Percentiles rank a stretch among this genome's conserved stretches.
Evolutionary conservation across 2,888 invertebrate species (phyloP).

Genomic region (Rotaria socialis): DNA sequence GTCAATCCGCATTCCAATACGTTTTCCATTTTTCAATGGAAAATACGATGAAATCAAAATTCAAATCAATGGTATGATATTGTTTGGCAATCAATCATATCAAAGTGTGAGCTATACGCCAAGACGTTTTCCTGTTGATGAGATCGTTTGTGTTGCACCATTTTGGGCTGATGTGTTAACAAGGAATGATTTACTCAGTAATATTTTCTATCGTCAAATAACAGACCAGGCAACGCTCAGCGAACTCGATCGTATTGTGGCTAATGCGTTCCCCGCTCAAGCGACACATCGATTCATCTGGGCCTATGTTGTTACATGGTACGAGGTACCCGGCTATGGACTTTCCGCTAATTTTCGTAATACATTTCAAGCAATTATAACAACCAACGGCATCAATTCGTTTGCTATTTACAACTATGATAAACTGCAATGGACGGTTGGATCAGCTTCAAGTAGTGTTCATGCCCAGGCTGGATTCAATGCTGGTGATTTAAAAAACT

Average conservation of each 20-base stretch:
- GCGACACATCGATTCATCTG: not conserved
- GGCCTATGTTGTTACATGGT: conserved; percentile 39
- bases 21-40: conserved; percentile 35
- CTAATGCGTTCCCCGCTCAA: not conserved
- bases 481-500: conserved; percentile 30
- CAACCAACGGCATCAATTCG: conserved; percentile 47
- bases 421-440: conserved; percentile 10
- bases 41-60: not conserved
- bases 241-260: not conserved
- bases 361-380: conserved; percentile 47
- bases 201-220: conserved; percentile 33
- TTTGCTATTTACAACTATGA: conserved; percentile 39
- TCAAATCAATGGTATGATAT: conserved; percentile 23
- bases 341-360: not conserved
- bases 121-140: not conserved
- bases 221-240: not conserved
- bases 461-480: conserved; percentile 37
- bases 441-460: not conserved
- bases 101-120: not conserved
- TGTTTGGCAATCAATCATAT: not conserved
- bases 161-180: conserved; percentile 38
- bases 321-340: not conserved
- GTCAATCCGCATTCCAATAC: not conserved
- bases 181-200: not conserved
- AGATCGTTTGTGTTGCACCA: not conserved